Evolutionary conservation across 2,888 invertebrate genomes (phyloP).

Genomic region (Phragmatobia fuliginosa): DNA sequence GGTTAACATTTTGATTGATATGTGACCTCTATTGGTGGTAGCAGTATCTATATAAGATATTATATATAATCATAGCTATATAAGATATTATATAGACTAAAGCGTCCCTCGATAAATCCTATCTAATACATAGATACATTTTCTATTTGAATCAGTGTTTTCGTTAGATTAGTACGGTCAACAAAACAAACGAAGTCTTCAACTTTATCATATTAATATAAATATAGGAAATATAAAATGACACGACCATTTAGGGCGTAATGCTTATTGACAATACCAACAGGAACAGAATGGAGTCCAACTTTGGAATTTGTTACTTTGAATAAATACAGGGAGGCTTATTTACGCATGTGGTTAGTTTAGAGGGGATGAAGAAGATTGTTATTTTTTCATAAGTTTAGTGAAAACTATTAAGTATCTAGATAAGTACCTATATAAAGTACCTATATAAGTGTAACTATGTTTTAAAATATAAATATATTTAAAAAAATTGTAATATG

Average conservation of each 20-base stretch:
- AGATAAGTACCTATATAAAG: too few species aligned
- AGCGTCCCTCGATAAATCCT: background rate
- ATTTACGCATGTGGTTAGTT: constrained; percentile 12
- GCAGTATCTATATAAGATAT: too few species aligned
- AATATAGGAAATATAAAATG: constrained; percentile 20
- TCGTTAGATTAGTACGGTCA: background rate
- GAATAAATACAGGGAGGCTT: constrained; percentile 21
- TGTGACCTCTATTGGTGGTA: too few species aligned
- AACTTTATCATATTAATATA: background rate
- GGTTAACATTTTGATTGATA: background rate
- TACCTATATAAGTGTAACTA: too few species aligned
- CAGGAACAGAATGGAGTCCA: constrained; percentile 56
- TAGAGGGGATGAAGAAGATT: constrained; percentile 5
- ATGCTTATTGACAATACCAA: constrained; percentile 61
- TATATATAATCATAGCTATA: too few species aligned
- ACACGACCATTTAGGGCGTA: constrained; percentile 44
- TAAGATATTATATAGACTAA: too few species aligned
- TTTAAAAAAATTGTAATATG: too few species aligned
- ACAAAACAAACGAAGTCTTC: background rate
- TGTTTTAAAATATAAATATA: too few species aligned
- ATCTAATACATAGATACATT: background rate
- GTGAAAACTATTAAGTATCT: too few species aligned
- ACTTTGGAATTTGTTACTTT: constrained; percentile 47
- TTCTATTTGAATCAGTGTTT: background rate
- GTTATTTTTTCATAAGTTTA: background rate